These are phyloP conservation scores for Oopsacas minuta DNA, from an alignment of 37 sponge, comb jelly and placozoan species.

Conservation along the genomic window DNA sequence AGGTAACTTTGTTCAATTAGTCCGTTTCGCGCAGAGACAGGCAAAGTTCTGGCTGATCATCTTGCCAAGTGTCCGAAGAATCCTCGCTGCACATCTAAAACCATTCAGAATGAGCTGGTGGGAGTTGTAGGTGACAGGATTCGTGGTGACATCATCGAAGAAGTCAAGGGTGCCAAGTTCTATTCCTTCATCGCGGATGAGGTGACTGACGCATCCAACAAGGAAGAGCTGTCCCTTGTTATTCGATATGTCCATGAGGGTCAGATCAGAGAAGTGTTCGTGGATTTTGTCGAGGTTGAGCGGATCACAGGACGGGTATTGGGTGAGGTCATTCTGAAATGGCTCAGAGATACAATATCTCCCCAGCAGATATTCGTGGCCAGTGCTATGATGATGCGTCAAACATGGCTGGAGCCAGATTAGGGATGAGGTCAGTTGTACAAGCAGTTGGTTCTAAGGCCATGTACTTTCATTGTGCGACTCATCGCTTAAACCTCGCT, in stretches of 20 bases:
- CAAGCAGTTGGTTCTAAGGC: too few species aligned
- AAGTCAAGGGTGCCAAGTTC: slow-evolving; percentile 21
- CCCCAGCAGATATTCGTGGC: too few species aligned
- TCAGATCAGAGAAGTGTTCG: background rate
- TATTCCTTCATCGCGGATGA: slow-evolving; percentile 32
- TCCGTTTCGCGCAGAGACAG: slow-evolving; percentile 30
- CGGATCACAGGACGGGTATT: slow-evolving; percentile 27
- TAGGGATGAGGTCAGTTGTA: too few species aligned
- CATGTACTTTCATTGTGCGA: too few species aligned
- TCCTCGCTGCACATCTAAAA: slow-evolving; percentile 23
- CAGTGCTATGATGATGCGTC: too few species aligned
- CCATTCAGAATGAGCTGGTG: slow-evolving; percentile 28
- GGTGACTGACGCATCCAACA: slow-evolving; percentile 27
- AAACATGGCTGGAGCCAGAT: too few species aligned
- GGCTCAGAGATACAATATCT: slow-evolving; percentile 31
- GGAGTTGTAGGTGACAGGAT: slow-evolving; percentile 16
- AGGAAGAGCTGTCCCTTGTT: slow-evolving; percentile 28
- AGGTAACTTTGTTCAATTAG: slow-evolving; percentile 27
- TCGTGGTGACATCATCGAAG: background rate
- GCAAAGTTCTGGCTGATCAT: slow-evolving; percentile 20
- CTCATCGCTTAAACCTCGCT: too few species aligned
- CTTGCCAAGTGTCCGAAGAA: slow-evolving; percentile 11
- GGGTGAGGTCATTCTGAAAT: slow-evolving; percentile 18
- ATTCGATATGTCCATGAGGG: slow-evolving; percentile 23
- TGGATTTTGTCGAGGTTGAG: slow-evolving; percentile 29